Evolutionary conservation across 2,113 vertebrate species (phyloP), one percentile per base, ranked within the genome.

Genomic region (Amia ocellicauda): DNA sequence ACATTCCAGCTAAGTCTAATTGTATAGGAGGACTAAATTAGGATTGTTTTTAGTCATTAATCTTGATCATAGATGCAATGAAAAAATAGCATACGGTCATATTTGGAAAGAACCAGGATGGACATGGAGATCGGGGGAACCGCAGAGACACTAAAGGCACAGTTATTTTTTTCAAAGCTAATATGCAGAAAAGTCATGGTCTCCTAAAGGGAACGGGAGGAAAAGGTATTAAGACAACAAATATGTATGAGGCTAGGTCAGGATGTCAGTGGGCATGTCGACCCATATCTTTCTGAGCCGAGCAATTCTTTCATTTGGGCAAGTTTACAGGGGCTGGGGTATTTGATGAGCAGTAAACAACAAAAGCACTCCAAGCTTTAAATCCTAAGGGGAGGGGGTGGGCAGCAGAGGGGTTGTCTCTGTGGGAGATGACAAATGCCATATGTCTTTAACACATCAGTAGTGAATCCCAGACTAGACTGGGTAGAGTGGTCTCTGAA

Each of bases 361-460:
- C 81, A 81, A 85, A 83, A 85, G 78, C 72, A 82, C 79, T 82
- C 77, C 69, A 73, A 84, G 80, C 78, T 75, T 80, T 82, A 84
- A 86, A 84, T 78, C 83, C 85, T 63, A 50, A 68, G 70, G 23
- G 56, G 29, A 26, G 66, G 72, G 64, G n/a, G 47, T 41, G 31
- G 51, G 55, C 28, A 66, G 73, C 41, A 71, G 60, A 58, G 1
- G 17, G 54, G 0, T 17, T 77, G 58, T 77, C 82, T 76, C 83
- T 79, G 80, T 85, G 78, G 80, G 83, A 81, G 79, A 83, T 85
- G 83, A 80, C 83, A 85, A 86, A 87, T 87, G 81, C 86, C 83
- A 84, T 82, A 83, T 84, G 84, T 84, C 80, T 78, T 82, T 77
- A 83, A 77, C 78, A 67, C 82, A 85, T 80, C 78, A 77, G 76